Conservation (phyloP, 2,888 invertebrate genomes). For the Laspeyria flexula region DNA sequence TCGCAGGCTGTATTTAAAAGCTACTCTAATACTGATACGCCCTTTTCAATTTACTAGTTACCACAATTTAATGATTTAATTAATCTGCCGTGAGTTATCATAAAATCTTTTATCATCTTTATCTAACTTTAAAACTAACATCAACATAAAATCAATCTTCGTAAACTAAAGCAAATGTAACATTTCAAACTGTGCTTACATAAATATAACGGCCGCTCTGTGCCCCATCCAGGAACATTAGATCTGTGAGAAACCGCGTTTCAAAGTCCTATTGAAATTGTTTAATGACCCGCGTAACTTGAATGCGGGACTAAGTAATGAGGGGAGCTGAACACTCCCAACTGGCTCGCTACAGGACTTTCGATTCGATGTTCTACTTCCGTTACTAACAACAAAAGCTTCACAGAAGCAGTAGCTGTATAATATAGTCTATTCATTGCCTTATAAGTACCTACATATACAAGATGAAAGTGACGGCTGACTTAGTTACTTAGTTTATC, state of each 20-base stretch:
- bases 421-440: constrained; percentile 1
- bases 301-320: constrained; percentile 53
- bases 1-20: no score
- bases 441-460: not conserved
- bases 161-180: not conserved
- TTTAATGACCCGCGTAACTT: constrained; percentile 59
- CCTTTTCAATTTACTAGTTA: no score
- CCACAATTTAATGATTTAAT: no score
- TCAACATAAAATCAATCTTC: not conserved
- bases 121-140: no score
- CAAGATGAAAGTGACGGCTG: not conserved
- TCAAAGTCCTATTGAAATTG: constrained; percentile 57
- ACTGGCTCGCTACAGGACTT: constrained; percentile 33
- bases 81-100: no score
- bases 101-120: no score
- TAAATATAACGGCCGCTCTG: not conserved
- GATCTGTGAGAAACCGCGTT: constrained; percentile 37
- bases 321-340: constrained; percentile 41
- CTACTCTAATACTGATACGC: no score
- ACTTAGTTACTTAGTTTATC: not conserved
- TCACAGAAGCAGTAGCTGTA: constrained; percentile 4
- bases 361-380: constrained; percentile 37
- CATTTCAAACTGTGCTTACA: not conserved
- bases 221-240: constrained; percentile 27
- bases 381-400: constrained; percentile 12